Evolutionary conservation across 2,888 invertebrate species (phyloP).

Genomic region (Steinernema hermaphroditum): DNA sequence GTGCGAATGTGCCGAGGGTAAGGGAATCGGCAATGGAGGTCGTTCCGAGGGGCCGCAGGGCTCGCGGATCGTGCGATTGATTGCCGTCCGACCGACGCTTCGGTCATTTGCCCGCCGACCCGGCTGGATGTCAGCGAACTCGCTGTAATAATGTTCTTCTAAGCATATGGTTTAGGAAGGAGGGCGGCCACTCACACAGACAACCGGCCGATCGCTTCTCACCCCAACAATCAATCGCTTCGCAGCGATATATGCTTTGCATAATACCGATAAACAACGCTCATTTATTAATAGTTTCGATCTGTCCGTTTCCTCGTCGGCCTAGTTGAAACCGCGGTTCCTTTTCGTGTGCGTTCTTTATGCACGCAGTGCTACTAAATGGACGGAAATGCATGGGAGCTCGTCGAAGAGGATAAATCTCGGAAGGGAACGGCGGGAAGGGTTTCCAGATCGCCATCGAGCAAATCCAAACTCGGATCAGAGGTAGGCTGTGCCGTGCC

Average conservation of each 20-base stretch:
- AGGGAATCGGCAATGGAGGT: not conserved
- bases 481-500: constrained; percentile 22
- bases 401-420: constrained; percentile 48
- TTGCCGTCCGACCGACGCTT: not conserved
- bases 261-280: constrained; percentile 20
- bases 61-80: constrained; percentile 19
- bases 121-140: constrained; percentile 19
- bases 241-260: constrained; percentile 21
- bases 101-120: constrained; percentile 29
- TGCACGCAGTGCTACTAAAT: constrained; percentile 29
- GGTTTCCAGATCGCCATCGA: not conserved
- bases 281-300: constrained; percentile 9
- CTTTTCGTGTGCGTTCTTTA: constrained; percentile 9
- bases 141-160: constrained; percentile 29
- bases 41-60: not conserved
- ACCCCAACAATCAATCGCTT: constrained; percentile 13
- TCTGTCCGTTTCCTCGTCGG: constrained; percentile 11
- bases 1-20: not conserved
- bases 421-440: constrained; percentile 11
- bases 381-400: constrained; percentile 59
- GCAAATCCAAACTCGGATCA: constrained; percentile 24
- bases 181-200: constrained; percentile 26
- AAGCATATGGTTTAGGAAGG: constrained; percentile 30
- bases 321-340: not conserved
- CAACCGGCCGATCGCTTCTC: constrained; percentile 21